Conservation (phyloP, 2,113 vertebrate species). For the Ochotona princeps region DNA sequence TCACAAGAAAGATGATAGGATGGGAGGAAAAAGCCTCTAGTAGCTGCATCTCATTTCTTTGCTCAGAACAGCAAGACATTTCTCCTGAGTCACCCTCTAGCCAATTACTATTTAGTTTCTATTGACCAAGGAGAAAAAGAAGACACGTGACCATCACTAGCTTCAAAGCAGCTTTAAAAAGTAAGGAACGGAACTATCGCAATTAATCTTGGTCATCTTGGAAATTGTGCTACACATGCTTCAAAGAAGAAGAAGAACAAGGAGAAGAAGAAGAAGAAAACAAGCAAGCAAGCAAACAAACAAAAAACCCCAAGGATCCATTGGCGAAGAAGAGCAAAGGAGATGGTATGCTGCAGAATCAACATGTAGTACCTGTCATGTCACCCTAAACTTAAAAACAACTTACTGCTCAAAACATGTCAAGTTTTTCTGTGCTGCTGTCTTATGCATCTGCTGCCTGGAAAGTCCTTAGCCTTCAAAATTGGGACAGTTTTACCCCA, state of each 20-base stretch:
- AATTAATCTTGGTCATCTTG: neutral
- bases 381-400: neutral
- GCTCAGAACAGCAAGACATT: neutral
- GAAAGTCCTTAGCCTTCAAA: conserved; percentile 25
- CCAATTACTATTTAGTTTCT: neutral
- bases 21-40: no score
- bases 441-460: neutral
- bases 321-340: neutral
- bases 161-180: neutral
- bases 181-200: neutral
- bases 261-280: no score
- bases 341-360: neutral
- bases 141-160: neutral
- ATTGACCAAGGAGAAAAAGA: neutral
- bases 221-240: neutral
- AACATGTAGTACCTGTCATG: neutral
- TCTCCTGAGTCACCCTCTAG: neutral
- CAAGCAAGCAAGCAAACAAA: no score
- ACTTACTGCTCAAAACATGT: neutral
- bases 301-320: neutral
- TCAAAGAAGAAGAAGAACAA: neutral
- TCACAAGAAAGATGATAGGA: no score
- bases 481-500: neutral
- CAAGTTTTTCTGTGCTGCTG: neutral
- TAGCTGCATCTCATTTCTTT: neutral